phyloP scores from a whole-genome alignment of 2,888 invertebrate genomes.

The Sisyra terminalis region DNA sequence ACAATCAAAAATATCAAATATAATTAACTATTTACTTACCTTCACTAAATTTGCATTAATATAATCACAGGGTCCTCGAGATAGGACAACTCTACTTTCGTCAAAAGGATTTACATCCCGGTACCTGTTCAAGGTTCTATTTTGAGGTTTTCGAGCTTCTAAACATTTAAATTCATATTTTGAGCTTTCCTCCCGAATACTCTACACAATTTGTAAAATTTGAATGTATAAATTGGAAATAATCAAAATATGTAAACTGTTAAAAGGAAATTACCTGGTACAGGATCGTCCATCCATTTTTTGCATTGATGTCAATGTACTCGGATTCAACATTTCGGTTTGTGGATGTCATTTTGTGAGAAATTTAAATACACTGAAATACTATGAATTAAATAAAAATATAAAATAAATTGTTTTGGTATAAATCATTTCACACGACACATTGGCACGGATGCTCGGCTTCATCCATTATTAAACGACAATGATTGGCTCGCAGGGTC shows the following conservation, averaged over 20 bases:
- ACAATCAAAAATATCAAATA: too few relatives aligned
- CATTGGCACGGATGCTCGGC: background rate
- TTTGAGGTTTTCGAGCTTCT: constrained; percentile 62
- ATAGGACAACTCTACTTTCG: constrained; percentile 71
- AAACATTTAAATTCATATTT: constrained; percentile 41
- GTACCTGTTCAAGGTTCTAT: constrained; percentile 77
- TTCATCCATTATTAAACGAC: background rate
- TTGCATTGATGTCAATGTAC: constrained; percentile 50
- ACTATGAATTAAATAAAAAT: constrained; percentile 4
- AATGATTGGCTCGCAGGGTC: too few relatives aligned
- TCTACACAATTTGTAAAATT: constrained; percentile 4
- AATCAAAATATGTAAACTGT: constrained; percentile 10
- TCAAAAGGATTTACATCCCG: constrained; percentile 93
- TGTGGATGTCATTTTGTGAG: constrained; percentile 14
- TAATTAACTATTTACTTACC: constrained; percentile 29
- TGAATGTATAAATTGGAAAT: background rate
- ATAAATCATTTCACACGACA: constrained; percentile 5
- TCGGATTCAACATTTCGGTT: constrained; percentile 48
- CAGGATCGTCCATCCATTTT: constrained; percentile 50
- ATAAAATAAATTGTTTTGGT: constrained; percentile 1
- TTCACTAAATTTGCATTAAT: constrained; percentile 88
- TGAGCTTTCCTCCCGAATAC: constrained; percentile 14
- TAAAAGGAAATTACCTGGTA: constrained; percentile 43
- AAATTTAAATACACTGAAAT: constrained; percentile 1
- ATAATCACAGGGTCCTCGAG: constrained; percentile 62